phyloP scores from a whole-genome alignment of 35 echinoderm and acorn worm species.

The Apostichopus californicus region DNA sequence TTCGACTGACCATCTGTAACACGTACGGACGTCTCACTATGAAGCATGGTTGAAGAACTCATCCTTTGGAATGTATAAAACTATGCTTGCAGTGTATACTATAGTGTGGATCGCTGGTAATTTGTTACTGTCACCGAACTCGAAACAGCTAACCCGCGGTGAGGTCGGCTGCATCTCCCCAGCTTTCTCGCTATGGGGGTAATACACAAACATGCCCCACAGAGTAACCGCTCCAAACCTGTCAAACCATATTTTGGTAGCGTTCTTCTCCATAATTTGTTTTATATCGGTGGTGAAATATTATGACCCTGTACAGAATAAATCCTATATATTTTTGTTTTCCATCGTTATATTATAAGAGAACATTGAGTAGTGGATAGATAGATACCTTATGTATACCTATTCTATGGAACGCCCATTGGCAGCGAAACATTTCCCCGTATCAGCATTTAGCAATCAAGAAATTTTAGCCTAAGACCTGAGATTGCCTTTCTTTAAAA shows the following conservation, averaged over 20 bases:
- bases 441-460: too few species aligned
- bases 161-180: constrained; percentile 9
- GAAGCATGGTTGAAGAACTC: neutral
- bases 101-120: neutral
- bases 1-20: neutral
- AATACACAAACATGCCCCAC: constrained; percentile 44
- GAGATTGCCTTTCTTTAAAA: too few species aligned
- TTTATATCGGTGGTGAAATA: too few species aligned
- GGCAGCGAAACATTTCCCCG: too few species aligned
- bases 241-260: constrained; percentile 1
- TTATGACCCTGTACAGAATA: too few species aligned
- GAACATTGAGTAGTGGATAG: too few species aligned
- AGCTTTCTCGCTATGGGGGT: constrained; percentile 43
- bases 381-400: too few species aligned
- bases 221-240: constrained; percentile 46
- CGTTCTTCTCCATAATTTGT: neutral
- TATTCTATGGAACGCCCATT: too few species aligned
- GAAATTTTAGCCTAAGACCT: too few species aligned
- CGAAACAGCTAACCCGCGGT: neutral
- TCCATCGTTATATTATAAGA: too few species aligned
- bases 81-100: neutral
- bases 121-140: constrained; percentile 35
- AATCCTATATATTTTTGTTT: too few species aligned
- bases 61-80: neutral
- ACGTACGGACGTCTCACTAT: neutral